Evolutionary conservation across 2,113 vertebrate genomes (phyloP).

Genomic region (Zosterops pallidus): DNA sequence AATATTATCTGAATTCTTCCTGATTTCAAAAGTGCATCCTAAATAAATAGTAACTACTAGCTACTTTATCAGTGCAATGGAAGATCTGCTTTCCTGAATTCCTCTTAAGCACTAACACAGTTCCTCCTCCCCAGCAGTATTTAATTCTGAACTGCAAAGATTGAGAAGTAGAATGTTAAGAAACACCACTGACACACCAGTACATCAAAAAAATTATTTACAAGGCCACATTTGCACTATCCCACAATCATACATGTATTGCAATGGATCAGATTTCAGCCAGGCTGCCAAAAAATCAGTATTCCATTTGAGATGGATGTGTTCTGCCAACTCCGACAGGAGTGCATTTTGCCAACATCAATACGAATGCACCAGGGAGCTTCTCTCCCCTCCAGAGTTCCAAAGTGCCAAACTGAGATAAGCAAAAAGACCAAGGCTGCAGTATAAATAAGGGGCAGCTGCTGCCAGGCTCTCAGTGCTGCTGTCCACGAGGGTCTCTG

Average conservation of each 20-base stretch:
- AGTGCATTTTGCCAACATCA: not conserved
- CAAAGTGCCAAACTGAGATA: not conserved
- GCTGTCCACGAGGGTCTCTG: not conserved
- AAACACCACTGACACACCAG: slow-evolving; percentile 35
- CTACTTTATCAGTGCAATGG: not conserved
- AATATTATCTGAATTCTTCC: not conserved
- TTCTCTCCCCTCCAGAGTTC: not conserved
- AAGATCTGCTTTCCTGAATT: not conserved
- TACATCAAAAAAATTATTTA: not conserved
- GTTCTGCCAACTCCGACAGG: not conserved
- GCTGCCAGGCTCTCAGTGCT: not conserved
- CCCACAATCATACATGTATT: not conserved
- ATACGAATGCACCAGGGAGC: not conserved
- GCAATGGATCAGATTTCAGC: not conserved
- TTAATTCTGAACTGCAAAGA: not conserved
- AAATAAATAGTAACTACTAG: not conserved
- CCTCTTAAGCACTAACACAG: not conserved
- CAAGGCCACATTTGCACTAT: not conserved
- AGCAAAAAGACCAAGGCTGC: not conserved
- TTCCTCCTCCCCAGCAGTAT: not conserved
- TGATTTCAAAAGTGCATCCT: not conserved
- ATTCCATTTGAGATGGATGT: not conserved
- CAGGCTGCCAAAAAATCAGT: not conserved
- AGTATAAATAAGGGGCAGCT: not conserved
- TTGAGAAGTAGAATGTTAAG: not conserved